Percentiles rank a stretch among this genome's conserved stretches.
These are phyloP conservation scores for Tamias sibiricus DNA, from an alignment of 2,113 vertebrate species.

Conservation along the genomic window DNA sequence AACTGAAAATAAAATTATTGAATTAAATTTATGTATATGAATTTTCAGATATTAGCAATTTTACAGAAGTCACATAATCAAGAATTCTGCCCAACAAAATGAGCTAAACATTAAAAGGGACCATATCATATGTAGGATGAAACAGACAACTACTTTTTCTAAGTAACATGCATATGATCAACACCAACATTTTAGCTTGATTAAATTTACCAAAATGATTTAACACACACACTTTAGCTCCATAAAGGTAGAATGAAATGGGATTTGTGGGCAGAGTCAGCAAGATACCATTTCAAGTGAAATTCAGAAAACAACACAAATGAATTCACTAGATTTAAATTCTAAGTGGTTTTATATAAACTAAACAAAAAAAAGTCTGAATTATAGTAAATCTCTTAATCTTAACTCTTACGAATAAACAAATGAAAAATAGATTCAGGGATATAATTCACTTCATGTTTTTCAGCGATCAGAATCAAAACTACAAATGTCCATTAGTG, in stretches of 20 bases:
- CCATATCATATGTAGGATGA: background rate
- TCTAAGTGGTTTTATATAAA: background rate
- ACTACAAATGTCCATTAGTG: background rate
- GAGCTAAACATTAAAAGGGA: background rate
- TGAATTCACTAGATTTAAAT: slow-evolving; percentile 54
- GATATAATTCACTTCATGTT: background rate
- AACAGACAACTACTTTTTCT: background rate
- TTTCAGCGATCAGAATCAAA: background rate
- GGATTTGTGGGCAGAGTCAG: background rate
- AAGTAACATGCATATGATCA: background rate
- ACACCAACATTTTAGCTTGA: background rate
- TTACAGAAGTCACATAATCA: background rate
- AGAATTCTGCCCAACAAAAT: slow-evolving; percentile 13
- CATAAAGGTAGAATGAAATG: background rate
- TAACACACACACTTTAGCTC: background rate
- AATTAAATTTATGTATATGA: background rate
- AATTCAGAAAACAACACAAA: background rate
- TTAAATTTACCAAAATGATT: background rate
- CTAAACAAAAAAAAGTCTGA: background rate
- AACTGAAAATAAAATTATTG: slow-evolving; percentile 27
- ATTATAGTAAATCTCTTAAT: background rate
- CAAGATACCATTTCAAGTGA: background rate
- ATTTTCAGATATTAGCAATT: background rate
- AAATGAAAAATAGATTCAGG: background rate
- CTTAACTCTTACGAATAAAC: background rate